Evolutionary conservation across 1,140 invertebrate genomes (phyloP).

Genomic region (Bemisia tabaci): DNA sequence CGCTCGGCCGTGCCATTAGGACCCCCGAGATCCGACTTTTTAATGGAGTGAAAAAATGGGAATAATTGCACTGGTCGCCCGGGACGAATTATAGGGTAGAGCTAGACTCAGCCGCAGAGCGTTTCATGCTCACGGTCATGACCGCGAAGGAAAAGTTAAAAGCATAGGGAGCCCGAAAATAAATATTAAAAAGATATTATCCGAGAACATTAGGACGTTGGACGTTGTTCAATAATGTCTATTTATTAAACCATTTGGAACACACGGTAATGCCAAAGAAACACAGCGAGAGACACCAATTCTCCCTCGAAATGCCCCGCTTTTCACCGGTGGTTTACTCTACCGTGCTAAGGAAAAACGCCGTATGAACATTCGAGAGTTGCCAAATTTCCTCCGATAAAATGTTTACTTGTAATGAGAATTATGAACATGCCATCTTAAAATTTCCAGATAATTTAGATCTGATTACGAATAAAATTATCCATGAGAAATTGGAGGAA

Average conservation of each 20-base stretch:
- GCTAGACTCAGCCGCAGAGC: not conserved
- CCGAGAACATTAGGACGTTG: not conserved
- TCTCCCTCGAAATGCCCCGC: too few species aligned
- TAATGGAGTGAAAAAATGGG: not conserved
- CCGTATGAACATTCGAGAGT: not conserved
- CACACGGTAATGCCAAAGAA: not conserved
- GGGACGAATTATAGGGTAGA: not conserved
- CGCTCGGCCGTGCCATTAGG: too few species aligned
- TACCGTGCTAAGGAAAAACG: not conserved
- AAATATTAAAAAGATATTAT: not conserved
- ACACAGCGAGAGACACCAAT: not conserved
- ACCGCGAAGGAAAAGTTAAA: not conserved
- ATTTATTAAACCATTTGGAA: not conserved
- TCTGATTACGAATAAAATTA: too few species aligned
- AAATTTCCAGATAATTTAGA: too few species aligned
- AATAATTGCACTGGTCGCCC: not conserved
- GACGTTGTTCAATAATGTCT: not conserved
- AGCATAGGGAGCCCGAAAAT: not conserved
- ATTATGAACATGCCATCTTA: too few species aligned
- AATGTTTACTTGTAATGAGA: not conserved
- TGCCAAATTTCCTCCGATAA: not conserved
- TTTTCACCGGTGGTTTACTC: too few species aligned
- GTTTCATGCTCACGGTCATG: not conserved
- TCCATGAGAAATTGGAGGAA: not conserved
- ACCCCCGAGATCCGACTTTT: not conserved